Percentiles rank a stretch among this genome's conserved stretches.
phyloP scores from a whole-genome alignment of 1,140 invertebrate species.

The Brachionus plicatilis region DNA sequence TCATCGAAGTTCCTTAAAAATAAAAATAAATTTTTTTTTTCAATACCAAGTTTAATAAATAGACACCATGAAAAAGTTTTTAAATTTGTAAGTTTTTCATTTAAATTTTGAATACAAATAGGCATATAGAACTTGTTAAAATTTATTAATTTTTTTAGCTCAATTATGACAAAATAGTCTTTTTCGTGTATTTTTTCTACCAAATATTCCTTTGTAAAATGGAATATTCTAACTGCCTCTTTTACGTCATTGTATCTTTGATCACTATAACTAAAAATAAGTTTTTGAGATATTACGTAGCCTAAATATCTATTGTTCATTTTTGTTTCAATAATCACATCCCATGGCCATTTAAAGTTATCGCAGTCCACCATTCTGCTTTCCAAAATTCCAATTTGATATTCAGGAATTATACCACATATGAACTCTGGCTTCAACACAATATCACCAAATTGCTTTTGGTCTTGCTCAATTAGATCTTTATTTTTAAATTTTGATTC shows the following conservation, averaged over 20 bases:
- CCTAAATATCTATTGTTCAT: neutral
- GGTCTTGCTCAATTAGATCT: neutral
- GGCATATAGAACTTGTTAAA: neutral
- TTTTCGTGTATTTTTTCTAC: neutral
- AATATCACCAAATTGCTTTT: neutral
- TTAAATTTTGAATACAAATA: neutral
- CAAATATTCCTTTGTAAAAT: neutral
- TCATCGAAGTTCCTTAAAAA: neutral
- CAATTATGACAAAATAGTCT: neutral
- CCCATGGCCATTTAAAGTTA: neutral
- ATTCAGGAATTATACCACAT: constrained; percentile 4
- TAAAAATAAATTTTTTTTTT: neutral
- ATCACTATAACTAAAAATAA: neutral
- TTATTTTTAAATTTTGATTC: neutral
- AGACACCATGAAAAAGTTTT: neutral
- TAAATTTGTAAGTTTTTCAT: neutral
- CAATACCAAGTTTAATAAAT: neutral
- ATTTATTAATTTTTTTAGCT: neutral
- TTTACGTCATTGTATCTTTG: too few species aligned
- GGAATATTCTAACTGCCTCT: neutral
- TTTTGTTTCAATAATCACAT: neutral
- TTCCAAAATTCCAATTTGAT: neutral
- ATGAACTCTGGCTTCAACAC: neutral
- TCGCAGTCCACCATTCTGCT: neutral
- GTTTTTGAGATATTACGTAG: neutral